A percentile compares a stretch with the other conserved stretches of the same genome.
Evolutionary conservation across 2,888 invertebrate species (phyloP).

Genomic region (Salpingus planirostris): DNA sequence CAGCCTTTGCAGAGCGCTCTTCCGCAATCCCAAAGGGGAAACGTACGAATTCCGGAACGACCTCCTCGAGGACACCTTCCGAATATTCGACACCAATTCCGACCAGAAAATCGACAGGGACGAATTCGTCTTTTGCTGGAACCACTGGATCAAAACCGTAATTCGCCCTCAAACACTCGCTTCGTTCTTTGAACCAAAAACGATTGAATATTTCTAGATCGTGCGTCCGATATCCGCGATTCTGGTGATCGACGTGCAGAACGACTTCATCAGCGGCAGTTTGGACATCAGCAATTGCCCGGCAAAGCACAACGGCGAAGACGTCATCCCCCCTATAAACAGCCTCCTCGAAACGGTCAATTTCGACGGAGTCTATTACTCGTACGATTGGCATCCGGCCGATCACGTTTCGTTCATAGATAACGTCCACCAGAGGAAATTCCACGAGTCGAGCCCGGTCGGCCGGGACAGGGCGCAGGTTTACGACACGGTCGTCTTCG

Average conservation of each 20-base stretch:
- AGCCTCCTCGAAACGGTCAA: constrained; percentile 64
- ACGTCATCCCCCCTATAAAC: constrained; percentile 87
- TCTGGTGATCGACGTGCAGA: constrained; percentile 92
- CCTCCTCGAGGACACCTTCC: constrained; percentile 63
- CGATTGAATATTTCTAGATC: constrained; percentile 42
- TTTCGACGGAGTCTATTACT: constrained; percentile 84
- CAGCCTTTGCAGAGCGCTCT: constrained; percentile 71
- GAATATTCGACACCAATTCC: constrained; percentile 67
- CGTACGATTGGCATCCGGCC: constrained; percentile 93
- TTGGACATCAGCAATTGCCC: constrained; percentile 85
- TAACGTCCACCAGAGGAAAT: constrained; percentile 65
- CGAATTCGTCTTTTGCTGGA: constrained; percentile 80
- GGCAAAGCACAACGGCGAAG: constrained; percentile 80
- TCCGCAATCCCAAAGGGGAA: constrained; percentile 73
- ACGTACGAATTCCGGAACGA: constrained; percentile 67
- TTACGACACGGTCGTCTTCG: constrained; percentile 85
- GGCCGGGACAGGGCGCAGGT: constrained; percentile 60
- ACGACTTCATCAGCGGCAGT: constrained; percentile 92
- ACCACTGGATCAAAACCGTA: constrained; percentile 80
- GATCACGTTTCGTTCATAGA: constrained; percentile 94
- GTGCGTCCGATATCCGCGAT: constrained; percentile 77
- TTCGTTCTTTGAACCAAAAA: too few relatives aligned
- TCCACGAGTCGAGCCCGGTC: constrained; percentile 63
- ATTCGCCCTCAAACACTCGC: too few relatives aligned
- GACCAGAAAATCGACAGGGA: constrained; percentile 69